Evolutionary conservation across 1,140 invertebrate genomes (phyloP), one percentile per base, ranked within the genome.

Genomic region (Lutraria rhynchaena): DNA sequence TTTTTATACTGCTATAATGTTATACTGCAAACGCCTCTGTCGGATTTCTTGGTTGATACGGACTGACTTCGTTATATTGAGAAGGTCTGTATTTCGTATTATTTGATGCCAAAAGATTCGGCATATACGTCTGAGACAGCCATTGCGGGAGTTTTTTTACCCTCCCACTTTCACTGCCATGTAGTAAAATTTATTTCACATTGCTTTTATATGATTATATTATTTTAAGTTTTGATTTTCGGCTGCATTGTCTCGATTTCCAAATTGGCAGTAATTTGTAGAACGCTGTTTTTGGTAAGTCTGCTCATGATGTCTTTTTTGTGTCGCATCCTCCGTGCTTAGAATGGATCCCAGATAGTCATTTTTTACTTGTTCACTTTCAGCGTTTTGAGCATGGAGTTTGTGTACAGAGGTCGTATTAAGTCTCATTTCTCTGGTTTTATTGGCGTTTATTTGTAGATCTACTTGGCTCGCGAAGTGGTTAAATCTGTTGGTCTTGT

Each of bases 181-280:
- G 80, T n/a, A 82, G 69, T 19, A 84, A 41, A 11, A 78, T 67
- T 19, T 37, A 31, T 27, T 71, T 51, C 24, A 84, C 78, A 41
- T 84, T 84, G 55, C 74, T 77, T 11, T 67, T 82, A 29, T 63
- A 84, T n/a, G n/a, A n/a, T n/a, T n/a, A n/a, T n/a, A n/a, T n/a
- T 24, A 86, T 33, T 9, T 67, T 31, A 7, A 84, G 24, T 51
- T 78, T 86, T 22, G 80, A 27, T 53, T 55, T 44, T 15, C 9
- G 11, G 55, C 46, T 73, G 46, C 75, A 60, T 44, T 0, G 27
- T 44, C 3, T 84, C 29, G 70, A 77, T 37, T 58, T 84, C 85
- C 73, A 84, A 15, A 84, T 82, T 19, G 63, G n/a, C 46, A 63
- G 49, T 0, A 84, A 35, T 35, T n/a, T 60, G n/a, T 49, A 46